Base-by-base conservation (phyloP, 2,888 invertebrate species). In the Pheosia tremula region DNA sequence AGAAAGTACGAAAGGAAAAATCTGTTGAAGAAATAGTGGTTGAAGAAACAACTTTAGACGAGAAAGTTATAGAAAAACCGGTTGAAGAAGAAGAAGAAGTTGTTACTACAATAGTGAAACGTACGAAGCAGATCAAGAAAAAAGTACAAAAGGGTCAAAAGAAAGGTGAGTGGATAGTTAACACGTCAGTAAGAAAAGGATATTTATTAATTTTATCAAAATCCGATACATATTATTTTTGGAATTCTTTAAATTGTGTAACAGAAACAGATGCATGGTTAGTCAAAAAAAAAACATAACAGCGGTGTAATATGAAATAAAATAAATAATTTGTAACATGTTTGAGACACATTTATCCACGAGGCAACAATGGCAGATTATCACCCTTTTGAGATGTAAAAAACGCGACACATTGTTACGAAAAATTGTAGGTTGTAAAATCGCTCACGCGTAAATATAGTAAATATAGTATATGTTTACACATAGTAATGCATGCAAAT, bases 211-310 rank as follows among this genome's bases (percentile, higher is more conserved):
- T 24, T 13, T 37, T 1, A 38, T 6, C 11, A 24, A 41, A 13
- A 43, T 41, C 41, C 41, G 39, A 41, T 55, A 38, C 5, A 9
- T 56, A 13, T 56, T 38, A 4, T 36, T 47, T 8, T 36, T 56
- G 41, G 24, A 43, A 47, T 36, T 59, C 43, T 61, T 59, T 60
- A 67, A 61, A 71, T 68, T 66, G 59, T 67, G 56, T 59, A 54
- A 61, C 54, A 56, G 41, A 78, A 72, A 83, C 89, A 87, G 90
- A 90, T 89, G 90, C 90, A 90, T 90, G 90, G 88, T 77, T 84
- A 69, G 77, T 64, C 70, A 77, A 64, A 57, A 60, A 24, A 24
- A 24, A 24, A 0, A 24, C 24, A 24, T 24, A 24, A 24, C 24
- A 24, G 24, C 24, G 24, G 24, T 24, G 24, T 24, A 24, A 24